Conservation (phyloP, 2,113 vertebrate genomes). For the Collichthys lucidus region DNA sequence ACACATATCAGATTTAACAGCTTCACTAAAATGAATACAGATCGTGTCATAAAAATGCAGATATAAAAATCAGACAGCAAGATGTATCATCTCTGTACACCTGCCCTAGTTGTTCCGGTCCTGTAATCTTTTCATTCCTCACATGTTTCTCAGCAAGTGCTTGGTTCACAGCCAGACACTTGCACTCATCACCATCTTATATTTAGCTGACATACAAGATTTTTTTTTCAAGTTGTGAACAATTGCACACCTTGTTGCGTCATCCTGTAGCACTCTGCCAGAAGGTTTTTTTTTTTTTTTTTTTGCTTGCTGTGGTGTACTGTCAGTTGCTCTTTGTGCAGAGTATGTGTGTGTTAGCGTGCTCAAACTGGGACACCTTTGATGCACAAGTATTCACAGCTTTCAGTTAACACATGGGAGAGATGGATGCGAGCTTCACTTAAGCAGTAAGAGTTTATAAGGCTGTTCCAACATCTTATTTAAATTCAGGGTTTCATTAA, state of each 20-base stretch:
- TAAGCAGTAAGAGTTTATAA: background rate
- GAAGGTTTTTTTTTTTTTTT: background rate
- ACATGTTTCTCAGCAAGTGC: background rate
- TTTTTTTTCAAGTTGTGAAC: conserved; percentile 19
- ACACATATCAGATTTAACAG: background rate
- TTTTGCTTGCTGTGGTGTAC: conserved; percentile 7
- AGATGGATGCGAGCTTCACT: background rate
- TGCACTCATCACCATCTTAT: conserved; percentile 20
- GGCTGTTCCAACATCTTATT: conserved; percentile 4
- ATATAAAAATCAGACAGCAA: background rate
- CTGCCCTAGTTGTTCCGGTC: conserved; percentile 3
- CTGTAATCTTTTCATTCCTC: conserved; percentile 27
- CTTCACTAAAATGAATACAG: background rate
- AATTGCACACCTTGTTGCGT: conserved; percentile 44
- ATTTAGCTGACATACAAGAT: conserved; percentile 36
- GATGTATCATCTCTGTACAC: background rate
- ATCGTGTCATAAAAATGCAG: background rate
- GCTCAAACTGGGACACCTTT: conserved; percentile 31
- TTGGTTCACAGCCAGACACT: conserved; percentile 18
- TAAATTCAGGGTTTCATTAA: background rate
- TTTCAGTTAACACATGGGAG: conserved; percentile 43
- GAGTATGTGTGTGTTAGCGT: conserved; percentile 2
- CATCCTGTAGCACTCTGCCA: conserved; percentile 22
- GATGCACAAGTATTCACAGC: conserved; percentile 3
- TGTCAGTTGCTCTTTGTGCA: background rate